A percentile compares a stretch with the other conserved stretches of the same genome.
Evolutionary conservation across 2,888 invertebrate species (phyloP).

Genomic region (Exocentrus adspersus): DNA sequence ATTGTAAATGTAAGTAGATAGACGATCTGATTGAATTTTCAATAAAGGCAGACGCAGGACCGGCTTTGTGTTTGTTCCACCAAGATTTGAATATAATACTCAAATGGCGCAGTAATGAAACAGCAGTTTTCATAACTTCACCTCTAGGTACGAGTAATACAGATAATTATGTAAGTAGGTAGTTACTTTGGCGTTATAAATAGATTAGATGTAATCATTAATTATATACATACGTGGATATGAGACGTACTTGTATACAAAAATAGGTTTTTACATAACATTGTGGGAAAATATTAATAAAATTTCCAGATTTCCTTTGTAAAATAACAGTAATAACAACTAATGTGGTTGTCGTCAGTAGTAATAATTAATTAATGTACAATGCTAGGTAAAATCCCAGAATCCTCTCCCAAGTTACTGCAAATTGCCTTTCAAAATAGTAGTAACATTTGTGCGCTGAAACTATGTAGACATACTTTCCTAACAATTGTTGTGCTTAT

Average conservation of each 20-base stretch:
- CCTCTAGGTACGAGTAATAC: too few relatives aligned
- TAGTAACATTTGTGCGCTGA: background rate
- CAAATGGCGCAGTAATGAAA: too few relatives aligned
- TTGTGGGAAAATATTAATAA: background rate
- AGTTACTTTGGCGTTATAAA: too few relatives aligned
- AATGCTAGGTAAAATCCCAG: background rate
- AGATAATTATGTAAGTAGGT: too few relatives aligned
- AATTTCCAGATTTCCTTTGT: background rate
- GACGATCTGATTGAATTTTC: conserved; percentile 12
- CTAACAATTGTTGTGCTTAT: too few relatives aligned
- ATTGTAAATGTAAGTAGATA: conserved; percentile 23
- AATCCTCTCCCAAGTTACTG: background rate
- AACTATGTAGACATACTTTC: background rate
- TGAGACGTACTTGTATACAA: background rate
- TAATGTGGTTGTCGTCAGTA: background rate
- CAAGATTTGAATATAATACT: too few relatives aligned
- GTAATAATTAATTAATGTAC: background rate
- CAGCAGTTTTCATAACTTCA: too few relatives aligned
- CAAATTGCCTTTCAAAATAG: background rate
- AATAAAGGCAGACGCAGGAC: background rate
- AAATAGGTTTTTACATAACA: background rate
- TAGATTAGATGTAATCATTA: too few relatives aligned
- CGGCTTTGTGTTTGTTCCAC: too few relatives aligned
- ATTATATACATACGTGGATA: too few relatives aligned
- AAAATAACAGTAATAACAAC: background rate